phyloP scores from a whole-genome alignment of 2,888 invertebrate genomes.

The Holacanthella duospinosa region DNA sequence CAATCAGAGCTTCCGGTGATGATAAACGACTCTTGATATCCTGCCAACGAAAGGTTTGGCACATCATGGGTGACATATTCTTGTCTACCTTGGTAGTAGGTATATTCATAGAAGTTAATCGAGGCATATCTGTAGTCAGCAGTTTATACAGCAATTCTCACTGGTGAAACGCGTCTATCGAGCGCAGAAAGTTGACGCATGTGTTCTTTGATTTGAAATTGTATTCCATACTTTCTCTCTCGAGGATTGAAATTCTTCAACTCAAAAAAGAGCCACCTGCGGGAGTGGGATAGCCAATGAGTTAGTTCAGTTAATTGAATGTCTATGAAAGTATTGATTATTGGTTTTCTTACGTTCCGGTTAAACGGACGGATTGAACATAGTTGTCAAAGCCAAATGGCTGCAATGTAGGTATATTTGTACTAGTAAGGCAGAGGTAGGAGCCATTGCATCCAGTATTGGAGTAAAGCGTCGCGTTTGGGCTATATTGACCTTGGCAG shows the following conservation, averaged over 20 bases:
- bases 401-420: not conserved
- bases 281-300: too few species aligned
- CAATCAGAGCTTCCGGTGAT: slow-evolving; percentile 22
- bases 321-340: too few species aligned
- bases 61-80: slow-evolving; percentile 20
- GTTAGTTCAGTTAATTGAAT: too few species aligned
- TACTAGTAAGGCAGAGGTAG: not conserved
- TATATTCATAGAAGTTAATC: slow-evolving; percentile 24
- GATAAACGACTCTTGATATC: slow-evolving; percentile 4
- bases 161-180: slow-evolving; percentile 14
- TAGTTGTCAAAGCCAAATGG: slow-evolving; percentile 7
- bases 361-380: slow-evolving; percentile 10
- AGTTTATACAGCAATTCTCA: slow-evolving; percentile 22
- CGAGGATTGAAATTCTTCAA: slow-evolving; percentile 12
- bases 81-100: slow-evolving; percentile 31
- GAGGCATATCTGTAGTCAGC: slow-evolving; percentile 19
- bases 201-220: slow-evolving; percentile 19
- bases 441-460: slow-evolving; percentile 2
- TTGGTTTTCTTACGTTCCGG: slow-evolving; percentile 14
- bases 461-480: not conserved
- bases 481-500: not conserved
- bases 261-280: slow-evolving; percentile 14
- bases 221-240: slow-evolving; percentile 23
- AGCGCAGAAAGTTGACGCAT: slow-evolving; percentile 23
- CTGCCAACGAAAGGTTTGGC: slow-evolving; percentile 8